phyloP scores from a whole-genome alignment of 64 coral and sea anemone genomes.

The Stylophora pistillata region DNA sequence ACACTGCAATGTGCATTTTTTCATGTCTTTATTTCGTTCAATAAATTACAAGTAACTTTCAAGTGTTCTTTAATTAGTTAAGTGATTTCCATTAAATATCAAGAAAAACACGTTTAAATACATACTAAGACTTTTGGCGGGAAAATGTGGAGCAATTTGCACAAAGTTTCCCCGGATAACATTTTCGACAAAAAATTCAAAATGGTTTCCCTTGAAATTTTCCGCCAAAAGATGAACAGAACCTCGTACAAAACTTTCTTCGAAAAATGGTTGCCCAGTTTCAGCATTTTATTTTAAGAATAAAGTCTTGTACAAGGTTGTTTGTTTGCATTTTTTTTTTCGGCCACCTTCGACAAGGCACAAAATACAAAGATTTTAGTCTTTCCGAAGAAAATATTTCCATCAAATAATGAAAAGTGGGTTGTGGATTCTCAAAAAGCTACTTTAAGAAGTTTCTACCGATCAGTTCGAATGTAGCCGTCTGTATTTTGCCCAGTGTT shows the following conservation, averaged over 20 bases:
- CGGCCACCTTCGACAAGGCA: not conserved
- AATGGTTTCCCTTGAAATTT: not conserved
- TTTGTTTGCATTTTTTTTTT: not conserved
- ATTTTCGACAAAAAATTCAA: not conserved
- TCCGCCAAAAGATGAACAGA: not conserved
- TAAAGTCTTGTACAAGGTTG: not conserved
- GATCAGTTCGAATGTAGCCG: too few relatives aligned
- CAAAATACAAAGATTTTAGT: not conserved
- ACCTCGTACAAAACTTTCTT: not conserved
- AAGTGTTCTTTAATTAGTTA: not conserved
- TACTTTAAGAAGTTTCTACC: too few relatives aligned
- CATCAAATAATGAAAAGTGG: too few relatives aligned
- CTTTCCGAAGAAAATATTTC: too few relatives aligned
- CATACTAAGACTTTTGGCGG: conserved; percentile 6
- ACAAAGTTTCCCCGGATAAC: not conserved
- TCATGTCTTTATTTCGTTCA: not conserved
- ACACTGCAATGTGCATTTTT: not conserved
- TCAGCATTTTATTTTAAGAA: too few relatives aligned
- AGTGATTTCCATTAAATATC: not conserved
- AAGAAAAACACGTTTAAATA: not conserved
- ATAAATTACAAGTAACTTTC: not conserved
- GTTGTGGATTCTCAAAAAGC: too few relatives aligned
- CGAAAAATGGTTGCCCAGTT: not conserved
- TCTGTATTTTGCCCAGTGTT: not conserved
- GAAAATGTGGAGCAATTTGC: not conserved